Evolutionary conservation across 2,888 invertebrate species (phyloP), one percentile per base, ranked within the genome.

Genomic region (Panopea generosa): DNA sequence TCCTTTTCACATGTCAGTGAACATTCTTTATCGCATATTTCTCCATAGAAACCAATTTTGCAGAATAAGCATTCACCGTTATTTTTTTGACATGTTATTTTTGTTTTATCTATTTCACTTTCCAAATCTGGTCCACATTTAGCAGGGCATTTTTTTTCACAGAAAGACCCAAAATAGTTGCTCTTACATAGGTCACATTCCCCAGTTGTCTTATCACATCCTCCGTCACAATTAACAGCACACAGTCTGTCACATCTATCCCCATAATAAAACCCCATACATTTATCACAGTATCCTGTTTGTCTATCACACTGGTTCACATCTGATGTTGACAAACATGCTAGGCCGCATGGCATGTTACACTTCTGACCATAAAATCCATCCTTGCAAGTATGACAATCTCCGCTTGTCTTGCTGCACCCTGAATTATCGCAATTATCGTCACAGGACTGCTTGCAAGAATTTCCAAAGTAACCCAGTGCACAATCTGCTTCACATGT

Each of bases 1-100:
- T 55, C 14, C 9, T 14, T 49, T 61, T 4, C 22, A 18, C 4
- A 24, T 16, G 27, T 47, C 45, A 2, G 45, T 49, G 18, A 33
- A 43, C 74, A 74, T 0, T n/a, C 40, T n/a, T 24, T 24, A 11
- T 76, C 71, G 63, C 76, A 76, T 20, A 52, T 57, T 29, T 52
- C 18, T 1, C 76, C 71, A 53, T 66, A 63, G 22, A 59, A 40
- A 29, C 69, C 62, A 33, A 7, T 22, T 9, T 22, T 4, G 55
- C 77, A 72, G 2, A 20, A 45, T 16, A 45, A 9, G 20, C 45
- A 45, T 18, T 45, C 45, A 16, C 45, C 45, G 6, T 16, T 45
- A 20, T 9, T 4, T 18, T 16, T 45, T 3, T 45, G 6, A 33
- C 33, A 33, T 7, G 11, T 11, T 33, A 33, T 33, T 33, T 33